Evolutionary conservation across 1,140 invertebrate species (phyloP).

Genomic region (Drosophila malerkotliana): DNA sequence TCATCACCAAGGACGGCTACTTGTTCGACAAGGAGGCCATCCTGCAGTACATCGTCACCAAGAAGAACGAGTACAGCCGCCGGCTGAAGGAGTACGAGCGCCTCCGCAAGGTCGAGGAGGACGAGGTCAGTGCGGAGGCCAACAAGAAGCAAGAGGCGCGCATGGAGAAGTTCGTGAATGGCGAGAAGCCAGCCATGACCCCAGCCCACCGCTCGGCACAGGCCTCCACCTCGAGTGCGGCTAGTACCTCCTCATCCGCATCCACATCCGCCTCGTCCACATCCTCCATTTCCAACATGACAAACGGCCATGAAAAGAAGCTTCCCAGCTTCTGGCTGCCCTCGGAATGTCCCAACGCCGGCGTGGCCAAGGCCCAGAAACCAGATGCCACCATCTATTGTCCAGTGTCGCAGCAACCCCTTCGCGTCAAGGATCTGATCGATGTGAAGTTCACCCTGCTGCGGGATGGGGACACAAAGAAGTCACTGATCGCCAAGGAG

Average conservation of each 20-base stretch:
- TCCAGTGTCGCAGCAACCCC: conserved; percentile 94
- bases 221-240: conserved; percentile 46
- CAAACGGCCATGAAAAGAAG: conserved; percentile 87
- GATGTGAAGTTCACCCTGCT: conserved; percentile 96
- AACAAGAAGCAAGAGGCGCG: conserved; percentile 86
- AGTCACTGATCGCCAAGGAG: conserved; percentile 92
- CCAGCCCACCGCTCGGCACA: conserved; percentile 47
- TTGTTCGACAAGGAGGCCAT: conserved; percentile 99
- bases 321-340: conserved; percentile 99
- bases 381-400: conserved; percentile 96
- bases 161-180: conserved; percentile 91
- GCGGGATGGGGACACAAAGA: conserved; percentile 93
- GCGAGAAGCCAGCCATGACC: conserved; percentile 70
- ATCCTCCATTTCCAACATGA: conserved; percentile 91
- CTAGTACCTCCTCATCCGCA: conserved; percentile 26
- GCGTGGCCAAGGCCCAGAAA: conserved; percentile 90
- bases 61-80: conserved; percentile 95
- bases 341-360: conserved; percentile 94
- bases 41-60: conserved; percentile 96
- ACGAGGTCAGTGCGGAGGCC: conserved; percentile 84
- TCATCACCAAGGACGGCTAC: conserved; percentile 91
- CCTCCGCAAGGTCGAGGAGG: conserved; percentile 90
- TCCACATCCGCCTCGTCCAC: conserved; percentile 19
- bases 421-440: conserved; percentile 96
- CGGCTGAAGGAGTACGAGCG: conserved; percentile 97